Percentiles rank a stretch among this genome's conserved stretches.
These are phyloP conservation scores for Callyntrura guangdongensis DNA, from an alignment of 2,888 invertebrate species.

Conservation along the genomic window DNA sequence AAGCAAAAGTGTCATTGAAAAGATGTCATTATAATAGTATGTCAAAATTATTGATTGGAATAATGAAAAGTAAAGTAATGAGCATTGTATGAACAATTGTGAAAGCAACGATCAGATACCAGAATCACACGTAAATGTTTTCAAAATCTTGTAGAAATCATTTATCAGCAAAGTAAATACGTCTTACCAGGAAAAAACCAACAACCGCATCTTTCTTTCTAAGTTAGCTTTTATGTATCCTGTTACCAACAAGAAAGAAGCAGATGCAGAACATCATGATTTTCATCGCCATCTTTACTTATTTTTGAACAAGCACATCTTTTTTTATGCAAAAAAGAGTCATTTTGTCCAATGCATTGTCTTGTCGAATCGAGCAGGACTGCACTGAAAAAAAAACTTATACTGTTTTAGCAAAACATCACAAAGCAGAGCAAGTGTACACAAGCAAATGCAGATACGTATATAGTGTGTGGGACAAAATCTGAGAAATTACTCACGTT, in stretches of 20 bases:
- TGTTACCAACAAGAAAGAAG: not conserved
- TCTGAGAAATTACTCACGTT: conserved; percentile 12
- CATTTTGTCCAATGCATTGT: conserved; percentile 10
- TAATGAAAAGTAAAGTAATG: too few relatives aligned
- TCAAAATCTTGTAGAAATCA: too few relatives aligned
- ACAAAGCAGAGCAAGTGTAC: not conserved
- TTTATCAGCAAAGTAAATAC: too few relatives aligned
- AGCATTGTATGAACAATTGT: too few relatives aligned
- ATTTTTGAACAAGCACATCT: conserved; percentile 24
- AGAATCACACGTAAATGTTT: too few relatives aligned
- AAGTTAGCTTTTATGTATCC: not conserved
- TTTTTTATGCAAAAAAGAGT: not conserved
- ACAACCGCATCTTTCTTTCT: not conserved
- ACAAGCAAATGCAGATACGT: conserved; percentile 7
- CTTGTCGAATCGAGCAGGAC: not conserved
- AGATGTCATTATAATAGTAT: too few relatives aligned
- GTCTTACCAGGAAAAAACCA: too few relatives aligned
- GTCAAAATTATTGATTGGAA: too few relatives aligned
- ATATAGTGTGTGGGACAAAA: not conserved
- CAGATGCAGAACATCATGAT: not conserved
- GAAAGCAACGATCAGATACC: too few relatives aligned
- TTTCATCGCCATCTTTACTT: not conserved
- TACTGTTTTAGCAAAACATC: conserved; percentile 4
- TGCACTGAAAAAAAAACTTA: not conserved
- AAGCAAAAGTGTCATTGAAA: too few relatives aligned